Evolutionary conservation across 2,888 invertebrate genomes (phyloP).

Genomic region (Pollenia amentaria): DNA sequence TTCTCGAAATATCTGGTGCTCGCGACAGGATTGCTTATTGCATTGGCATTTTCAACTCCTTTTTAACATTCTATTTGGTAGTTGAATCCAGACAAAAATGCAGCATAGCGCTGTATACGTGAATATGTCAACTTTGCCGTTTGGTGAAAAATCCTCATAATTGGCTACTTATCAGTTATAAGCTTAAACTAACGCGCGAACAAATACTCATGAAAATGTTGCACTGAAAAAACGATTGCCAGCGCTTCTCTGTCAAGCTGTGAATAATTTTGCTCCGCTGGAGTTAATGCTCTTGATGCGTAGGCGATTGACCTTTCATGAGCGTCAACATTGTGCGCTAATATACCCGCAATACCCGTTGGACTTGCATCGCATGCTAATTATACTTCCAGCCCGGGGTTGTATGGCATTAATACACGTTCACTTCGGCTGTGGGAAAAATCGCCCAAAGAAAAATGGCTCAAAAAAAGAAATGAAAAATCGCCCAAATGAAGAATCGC

Average conservation of each 20-base stretch:
- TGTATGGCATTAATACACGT: constrained; percentile 52
- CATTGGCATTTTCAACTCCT: constrained; percentile 57
- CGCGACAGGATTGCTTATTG: neutral
- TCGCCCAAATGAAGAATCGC: too few relatives aligned
- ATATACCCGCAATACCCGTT: constrained; percentile 63
- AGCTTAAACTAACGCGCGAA: too few relatives aligned
- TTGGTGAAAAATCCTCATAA: too few relatives aligned
- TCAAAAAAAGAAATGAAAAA: too few relatives aligned
- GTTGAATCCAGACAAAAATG: neutral
- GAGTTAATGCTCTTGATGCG: constrained; percentile 18
- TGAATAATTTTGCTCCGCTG: neutral
- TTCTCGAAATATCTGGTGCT: constrained; percentile 37
- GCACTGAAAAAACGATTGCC: too few relatives aligned
- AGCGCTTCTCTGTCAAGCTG: too few relatives aligned
- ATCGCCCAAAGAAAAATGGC: too few relatives aligned
- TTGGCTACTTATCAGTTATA: too few relatives aligned
- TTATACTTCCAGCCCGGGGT: constrained; percentile 47
- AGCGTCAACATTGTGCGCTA: constrained; percentile 36
- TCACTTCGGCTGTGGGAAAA: too few relatives aligned
- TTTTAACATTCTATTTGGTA: constrained; percentile 4
- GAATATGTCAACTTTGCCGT: too few relatives aligned
- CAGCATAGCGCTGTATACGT: too few relatives aligned
- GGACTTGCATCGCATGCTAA: constrained; percentile 61
- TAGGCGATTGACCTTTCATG: constrained; percentile 55
- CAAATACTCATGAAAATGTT: too few relatives aligned